Base-by-base conservation (phyloP, 1,140 invertebrate genomes). In the Listronotus oregonensis region DNA sequence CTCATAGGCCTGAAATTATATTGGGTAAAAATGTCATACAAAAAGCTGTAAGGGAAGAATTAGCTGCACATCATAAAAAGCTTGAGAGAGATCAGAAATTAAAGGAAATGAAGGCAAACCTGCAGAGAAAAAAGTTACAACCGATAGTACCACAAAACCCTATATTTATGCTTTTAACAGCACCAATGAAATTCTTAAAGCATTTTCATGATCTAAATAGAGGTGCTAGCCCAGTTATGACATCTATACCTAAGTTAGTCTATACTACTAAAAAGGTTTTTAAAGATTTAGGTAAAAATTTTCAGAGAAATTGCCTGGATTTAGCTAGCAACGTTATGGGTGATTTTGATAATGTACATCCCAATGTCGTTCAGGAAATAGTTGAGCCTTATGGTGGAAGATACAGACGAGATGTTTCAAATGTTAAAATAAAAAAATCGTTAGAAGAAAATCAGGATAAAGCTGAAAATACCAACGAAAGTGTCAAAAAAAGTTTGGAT, bases 291-390 rank as follows among this genome's bases (percentile, higher is more conserved):
- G 65, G 67, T 11, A 65, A 63, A 44, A 69, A 73, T 34, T 62
- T 71, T 21, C 65, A 73, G 5, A 73, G 64, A 39, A 58, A 64
- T 17, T 52, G 66, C 7, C 47, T 71, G 43, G 49, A 73, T 49
- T 52, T 71, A 12, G 64, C 67, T 7, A 73, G 71, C 55, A 61
- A 73, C 34, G 21, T 71, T 11, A 67, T 71, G 5, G 71, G 71
- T 9, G 69, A 73, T 49, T 71, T 71, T 55, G 68, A 71, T 40
- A 21, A 71, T 31, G 46, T 66, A 4, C 27, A 44, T 11, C 40
- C 37, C n/a, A 44, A 15, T 18, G 50, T 66, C 5, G 47, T 66
- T 12, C 31, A 66, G 17, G 2, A 60, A 46, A 60, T 70, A n/a
- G 27, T 21, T 6, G n/a, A 40, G 15, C 52, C 59, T 42, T 14